Base-by-base conservation (phyloP, 2,797 vertebrate species). In the Artibeus jamaicensis region DNA sequence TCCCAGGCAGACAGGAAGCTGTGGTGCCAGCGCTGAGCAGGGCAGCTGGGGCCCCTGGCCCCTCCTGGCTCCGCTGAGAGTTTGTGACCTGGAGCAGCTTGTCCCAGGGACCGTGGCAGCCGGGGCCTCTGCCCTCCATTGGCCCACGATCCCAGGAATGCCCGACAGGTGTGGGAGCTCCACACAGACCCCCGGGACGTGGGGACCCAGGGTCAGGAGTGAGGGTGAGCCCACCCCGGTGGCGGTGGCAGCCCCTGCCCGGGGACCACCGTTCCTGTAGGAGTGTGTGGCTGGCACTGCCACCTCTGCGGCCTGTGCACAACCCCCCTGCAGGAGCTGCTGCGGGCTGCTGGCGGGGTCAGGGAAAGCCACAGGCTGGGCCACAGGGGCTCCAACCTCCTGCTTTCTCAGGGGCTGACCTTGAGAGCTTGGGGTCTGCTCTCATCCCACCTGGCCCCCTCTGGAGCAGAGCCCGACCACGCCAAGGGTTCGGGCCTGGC, bases 131-230 rank as follows among this genome's bases (percentile, higher is more conserved):
- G 32, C 57, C 15, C 67, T 42, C 67, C 44, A 12, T 0, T 18
- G 55, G n/a, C 34, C 37, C 11, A 4, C 1, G 0, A 48, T 55
- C n/a, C 19, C 42, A 50, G 89, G 55, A 16, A 65, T n/a, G n/a
- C 32, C 77, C 7, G 1, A 1, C 1, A 42, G 82, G 39, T 18
- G 62, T 26, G 14, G 39, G 29, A 39, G 48, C 48, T 57, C 5
- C 2, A 29, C 44, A 1, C 9, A 29, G 15, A 2, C 44, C 26
- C 15, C 29, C 0, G 39, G 1, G 21, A 44, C 3, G 0, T 0
- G 6, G 34, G 50, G 21, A 6, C 26, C 18, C 44, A 7, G 39
- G 26, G 26, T 39, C 10, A 14, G 15, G 44, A 34, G 15, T 3
- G 42, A n/a, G 19, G 11, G 12, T 0, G 4, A 3, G 26, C 19